These are phyloP conservation scores for Sphyrna mokarran DNA, from an alignment of 2,113 vertebrate species.

Conservation along the genomic window DNA sequence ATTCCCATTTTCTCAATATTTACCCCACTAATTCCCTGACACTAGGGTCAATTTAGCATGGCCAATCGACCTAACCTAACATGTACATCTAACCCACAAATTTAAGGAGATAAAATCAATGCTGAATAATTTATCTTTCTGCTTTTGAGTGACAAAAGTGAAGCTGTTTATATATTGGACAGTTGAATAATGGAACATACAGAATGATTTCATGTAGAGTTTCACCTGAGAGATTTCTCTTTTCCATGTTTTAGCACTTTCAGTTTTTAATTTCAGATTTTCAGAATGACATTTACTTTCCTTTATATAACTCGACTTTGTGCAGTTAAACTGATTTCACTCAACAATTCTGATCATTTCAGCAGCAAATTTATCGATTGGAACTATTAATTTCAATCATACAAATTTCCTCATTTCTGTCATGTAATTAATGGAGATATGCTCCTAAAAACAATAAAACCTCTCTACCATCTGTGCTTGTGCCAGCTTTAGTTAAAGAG, in stretches of 20 bases:
- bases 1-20: no score
- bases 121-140: not conserved
- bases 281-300: not conserved
- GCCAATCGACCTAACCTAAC: no score
- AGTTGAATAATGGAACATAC: not conserved
- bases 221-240: not conserved
- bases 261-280: constrained; percentile 14
- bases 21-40: no score
- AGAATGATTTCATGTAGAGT: not conserved
- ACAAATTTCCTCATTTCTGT: not conserved
- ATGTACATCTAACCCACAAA: not conserved
- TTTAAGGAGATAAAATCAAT: not conserved
- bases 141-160: not conserved
- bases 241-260: not conserved
- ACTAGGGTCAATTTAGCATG: no score
- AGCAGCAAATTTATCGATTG: not conserved
- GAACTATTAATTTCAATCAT: not conserved
- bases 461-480: not conserved
- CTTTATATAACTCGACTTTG: not conserved
- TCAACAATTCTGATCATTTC: not conserved
- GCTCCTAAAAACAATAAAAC: not conserved
- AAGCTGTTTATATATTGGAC: not conserved
- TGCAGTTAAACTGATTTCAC: not conserved
- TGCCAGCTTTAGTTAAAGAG: not conserved
- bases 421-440: not conserved